Evolutionary conservation across 2,797 vertebrate genomes (phyloP), one percentile per base, ranked within the genome.

Genomic region (Phataginus tricuspis): DNA sequence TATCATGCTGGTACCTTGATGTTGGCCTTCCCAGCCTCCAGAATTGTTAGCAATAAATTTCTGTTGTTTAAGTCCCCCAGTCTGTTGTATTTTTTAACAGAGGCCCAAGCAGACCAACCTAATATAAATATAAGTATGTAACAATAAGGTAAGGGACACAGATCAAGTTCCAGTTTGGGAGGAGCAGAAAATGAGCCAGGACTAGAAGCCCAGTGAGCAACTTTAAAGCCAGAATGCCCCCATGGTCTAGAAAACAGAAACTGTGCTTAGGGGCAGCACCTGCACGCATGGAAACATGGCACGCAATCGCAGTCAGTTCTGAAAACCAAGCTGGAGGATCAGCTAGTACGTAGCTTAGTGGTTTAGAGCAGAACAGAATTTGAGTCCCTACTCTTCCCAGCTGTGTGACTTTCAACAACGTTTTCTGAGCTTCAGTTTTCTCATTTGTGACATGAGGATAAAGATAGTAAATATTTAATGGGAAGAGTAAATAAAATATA

Each of bases 391-490:
- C 11, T 79, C 39, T 93, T 86, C 25, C 86, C 64, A 89, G n/a
- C 49, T 78, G 18, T 39, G 57, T 55, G 39, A 86, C 5, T 55
- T 91, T 61, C 27, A 37, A 49, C 34, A 64, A 74, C 55, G 75
- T 93, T 80, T 96, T 63, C 53, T 59, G 31, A 94, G 39, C n/a
- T 90, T 80, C 34, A 39, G 37, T 92, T 82, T 94, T 72, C 86
- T 87, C 39, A 21, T 92, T 61, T 86, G 45, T 75, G 13, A 93
- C 75, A 61, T 84, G 79, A 74, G 55, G 61, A 90, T 51, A 78
- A 51, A 93, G 39, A 37, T 11, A 72, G 25, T 51, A 66, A 55
- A 16, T 66, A 57, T 51, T 87, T 23, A 31, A 29, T 61, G 16
- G 71, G 23, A 92, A 82, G 75, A 79, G 49, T 75, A 51, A 59